phyloP scores from a whole-genome alignment of 2,888 invertebrate genomes.

The Drosophila nr. medialis region DNA sequence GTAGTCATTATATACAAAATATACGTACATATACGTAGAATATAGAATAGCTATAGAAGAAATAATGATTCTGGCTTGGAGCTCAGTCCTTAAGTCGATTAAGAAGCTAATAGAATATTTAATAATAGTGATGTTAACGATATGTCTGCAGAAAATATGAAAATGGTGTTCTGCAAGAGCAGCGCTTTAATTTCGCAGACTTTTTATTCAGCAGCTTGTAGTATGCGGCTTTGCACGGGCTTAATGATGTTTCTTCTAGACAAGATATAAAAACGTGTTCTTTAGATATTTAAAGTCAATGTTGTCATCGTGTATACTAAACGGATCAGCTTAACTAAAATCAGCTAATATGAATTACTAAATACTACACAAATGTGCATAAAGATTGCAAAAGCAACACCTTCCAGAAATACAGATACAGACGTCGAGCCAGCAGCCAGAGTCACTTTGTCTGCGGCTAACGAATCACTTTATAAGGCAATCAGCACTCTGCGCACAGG shows the following conservation, averaged over 20 bases:
- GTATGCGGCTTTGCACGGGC: not conserved
- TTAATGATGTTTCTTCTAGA: not conserved
- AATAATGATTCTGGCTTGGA: not conserved
- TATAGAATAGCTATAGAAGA: constrained; percentile 2
- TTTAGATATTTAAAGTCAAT: no score
- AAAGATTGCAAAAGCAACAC: constrained; percentile 23
- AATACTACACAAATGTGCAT: constrained; percentile 3
- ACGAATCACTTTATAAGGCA: constrained; percentile 41
- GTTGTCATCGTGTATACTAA: not conserved
- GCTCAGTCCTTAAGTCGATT: constrained; percentile 2
- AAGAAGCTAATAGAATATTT: not conserved
- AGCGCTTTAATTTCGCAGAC: not conserved
- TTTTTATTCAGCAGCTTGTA: not conserved
- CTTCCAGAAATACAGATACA: constrained; percentile 28
- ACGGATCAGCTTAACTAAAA: not conserved
- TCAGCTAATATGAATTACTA: constrained; percentile 5
- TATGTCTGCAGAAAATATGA: no score
- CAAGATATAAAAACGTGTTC: not conserved
- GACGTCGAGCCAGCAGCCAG: constrained; percentile 34
- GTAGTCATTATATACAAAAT: constrained; percentile 5
- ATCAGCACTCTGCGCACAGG: constrained; percentile 29
- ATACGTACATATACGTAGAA: not conserved
- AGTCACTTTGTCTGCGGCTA: constrained; percentile 42
- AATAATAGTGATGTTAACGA: not conserved
- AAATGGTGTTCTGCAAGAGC: not conserved